These are phyloP conservation scores for Drosophila subpulchrella DNA, from an alignment of 1,140 invertebrate species.

Conservation along the genomic window DNA sequence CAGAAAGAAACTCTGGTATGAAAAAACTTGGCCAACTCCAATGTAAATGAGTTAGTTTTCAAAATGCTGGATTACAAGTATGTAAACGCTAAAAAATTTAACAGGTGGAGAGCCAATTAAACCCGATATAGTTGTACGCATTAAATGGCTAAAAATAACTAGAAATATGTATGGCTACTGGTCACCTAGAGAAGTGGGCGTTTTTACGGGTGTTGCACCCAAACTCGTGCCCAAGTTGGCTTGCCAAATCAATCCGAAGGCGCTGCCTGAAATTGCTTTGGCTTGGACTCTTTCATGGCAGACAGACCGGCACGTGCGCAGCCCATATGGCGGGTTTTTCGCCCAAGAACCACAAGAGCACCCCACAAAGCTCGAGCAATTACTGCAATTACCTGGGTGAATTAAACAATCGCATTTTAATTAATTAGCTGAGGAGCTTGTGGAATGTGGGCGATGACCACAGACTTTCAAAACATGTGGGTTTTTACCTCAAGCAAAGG, in stretches of 20 bases:
- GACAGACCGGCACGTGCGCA: constrained; percentile 29
- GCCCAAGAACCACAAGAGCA: constrained; percentile 50
- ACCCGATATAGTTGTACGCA: background rate
- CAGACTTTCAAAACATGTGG: constrained; percentile 27
- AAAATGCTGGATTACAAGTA: background rate
- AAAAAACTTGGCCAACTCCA: background rate
- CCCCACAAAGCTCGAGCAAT: constrained; percentile 35
- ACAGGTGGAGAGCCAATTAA: background rate
- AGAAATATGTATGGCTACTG: constrained; percentile 12
- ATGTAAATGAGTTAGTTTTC: background rate
- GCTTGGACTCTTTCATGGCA: constrained; percentile 16
- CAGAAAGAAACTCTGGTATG: background rate
- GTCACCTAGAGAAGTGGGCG: constrained; percentile 31
- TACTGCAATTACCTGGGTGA: constrained; percentile 57
- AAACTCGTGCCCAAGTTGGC: constrained; percentile 16
- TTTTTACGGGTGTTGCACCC: constrained; percentile 21
- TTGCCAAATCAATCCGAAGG: constrained; percentile 47
- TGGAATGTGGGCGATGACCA: constrained; percentile 51
- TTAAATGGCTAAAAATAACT: constrained; percentile 39
- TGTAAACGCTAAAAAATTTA: background rate
- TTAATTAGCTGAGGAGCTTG: constrained; percentile 53
- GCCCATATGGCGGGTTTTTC: constrained; percentile 19
- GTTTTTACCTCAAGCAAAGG: background rate
- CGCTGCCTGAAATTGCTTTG: constrained; percentile 43
- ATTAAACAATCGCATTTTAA: constrained; percentile 57